Evolutionary conservation across 2,113 vertebrate species (phyloP).

Genomic region (Thamnaconus septentrionalis): DNA sequence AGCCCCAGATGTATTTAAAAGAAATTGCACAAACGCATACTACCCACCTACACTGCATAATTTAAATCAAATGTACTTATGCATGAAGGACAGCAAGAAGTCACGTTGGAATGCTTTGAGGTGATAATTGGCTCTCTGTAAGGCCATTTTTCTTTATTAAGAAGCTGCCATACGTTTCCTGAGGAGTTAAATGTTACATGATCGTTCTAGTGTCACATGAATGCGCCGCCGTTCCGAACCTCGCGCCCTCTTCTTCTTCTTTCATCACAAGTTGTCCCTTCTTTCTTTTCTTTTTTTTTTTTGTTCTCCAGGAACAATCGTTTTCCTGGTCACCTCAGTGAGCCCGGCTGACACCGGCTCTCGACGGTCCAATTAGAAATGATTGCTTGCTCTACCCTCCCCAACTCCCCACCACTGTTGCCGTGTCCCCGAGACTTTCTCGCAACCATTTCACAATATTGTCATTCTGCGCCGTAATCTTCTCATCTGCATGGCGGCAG

Average conservation of each 20-base stretch:
- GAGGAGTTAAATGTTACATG: constrained; percentile 8
- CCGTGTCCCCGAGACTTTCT: constrained; percentile 37
- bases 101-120: neutral
- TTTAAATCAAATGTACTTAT: constrained; percentile 19
- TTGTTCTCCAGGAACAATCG: neutral
- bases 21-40: neutral
- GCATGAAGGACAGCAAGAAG: constrained; percentile 28
- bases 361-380: constrained; percentile 52
- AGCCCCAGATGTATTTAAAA: neutral
- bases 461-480: constrained; percentile 54
- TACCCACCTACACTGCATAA: neutral
- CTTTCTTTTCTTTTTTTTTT: constrained; percentile 13
- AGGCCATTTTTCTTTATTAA: constrained; percentile 35
- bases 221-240: constrained; percentile 3
- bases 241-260: neutral
- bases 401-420: constrained; percentile 4
- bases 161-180: constrained; percentile 23
- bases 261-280: neutral
- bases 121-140: constrained; percentile 36
- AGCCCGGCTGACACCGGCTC: constrained; percentile 21
- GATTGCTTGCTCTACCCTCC: constrained; percentile 50
- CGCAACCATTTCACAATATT: constrained; percentile 53
- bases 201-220: neutral
- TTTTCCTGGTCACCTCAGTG: constrained; percentile 7
- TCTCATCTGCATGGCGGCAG: constrained; percentile 73